These are phyloP conservation scores for Caenorhabditis sp. DNA, from an alignment of 2,888 invertebrate genomes.

Conservation along the genomic window DNA sequence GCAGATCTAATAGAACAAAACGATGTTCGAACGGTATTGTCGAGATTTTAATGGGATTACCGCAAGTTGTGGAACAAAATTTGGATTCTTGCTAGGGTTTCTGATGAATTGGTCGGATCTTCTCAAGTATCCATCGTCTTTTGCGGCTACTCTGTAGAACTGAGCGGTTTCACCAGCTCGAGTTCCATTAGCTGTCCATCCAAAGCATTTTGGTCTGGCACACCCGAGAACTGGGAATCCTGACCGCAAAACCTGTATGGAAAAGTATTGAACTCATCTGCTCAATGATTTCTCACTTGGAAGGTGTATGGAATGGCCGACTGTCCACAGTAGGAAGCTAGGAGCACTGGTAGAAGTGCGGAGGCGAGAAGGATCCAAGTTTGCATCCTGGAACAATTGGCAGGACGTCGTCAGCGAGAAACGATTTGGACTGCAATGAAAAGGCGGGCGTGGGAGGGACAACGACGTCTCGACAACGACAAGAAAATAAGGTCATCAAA, in stretches of 20 bases:
- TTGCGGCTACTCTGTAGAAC: constrained; percentile 68
- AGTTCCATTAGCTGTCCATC: constrained; percentile 66
- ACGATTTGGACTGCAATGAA: constrained; percentile 44
- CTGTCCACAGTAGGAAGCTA: constrained; percentile 71
- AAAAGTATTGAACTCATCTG: no score
- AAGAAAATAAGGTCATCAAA: constrained; percentile 61
- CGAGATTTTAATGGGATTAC: constrained; percentile 24
- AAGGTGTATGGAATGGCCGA: constrained; percentile 72
- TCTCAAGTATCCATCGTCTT: constrained; percentile 69
- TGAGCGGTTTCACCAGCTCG: constrained; percentile 67
- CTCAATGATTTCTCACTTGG: constrained; percentile 55
- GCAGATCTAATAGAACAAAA: constrained; percentile 58
- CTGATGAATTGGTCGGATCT: constrained; percentile 58
- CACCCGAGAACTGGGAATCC: constrained; percentile 70
- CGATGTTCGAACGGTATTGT: background rate
- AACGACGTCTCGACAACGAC: constrained; percentile 49
- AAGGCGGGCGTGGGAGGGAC: constrained; percentile 31
- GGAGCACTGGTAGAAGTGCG: constrained; percentile 32
- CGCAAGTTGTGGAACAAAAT: constrained; percentile 58
- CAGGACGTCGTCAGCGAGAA: constrained; percentile 43
- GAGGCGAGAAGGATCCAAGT: constrained; percentile 18
- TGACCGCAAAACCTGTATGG: constrained; percentile 66
- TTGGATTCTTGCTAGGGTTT: constrained; percentile 39
- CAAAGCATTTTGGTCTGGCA: constrained; percentile 69
- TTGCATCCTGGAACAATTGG: constrained; percentile 45